Evolutionary conservation across 2,113 vertebrate genomes (phyloP).

Genomic region (Ursus arctos): DNA sequence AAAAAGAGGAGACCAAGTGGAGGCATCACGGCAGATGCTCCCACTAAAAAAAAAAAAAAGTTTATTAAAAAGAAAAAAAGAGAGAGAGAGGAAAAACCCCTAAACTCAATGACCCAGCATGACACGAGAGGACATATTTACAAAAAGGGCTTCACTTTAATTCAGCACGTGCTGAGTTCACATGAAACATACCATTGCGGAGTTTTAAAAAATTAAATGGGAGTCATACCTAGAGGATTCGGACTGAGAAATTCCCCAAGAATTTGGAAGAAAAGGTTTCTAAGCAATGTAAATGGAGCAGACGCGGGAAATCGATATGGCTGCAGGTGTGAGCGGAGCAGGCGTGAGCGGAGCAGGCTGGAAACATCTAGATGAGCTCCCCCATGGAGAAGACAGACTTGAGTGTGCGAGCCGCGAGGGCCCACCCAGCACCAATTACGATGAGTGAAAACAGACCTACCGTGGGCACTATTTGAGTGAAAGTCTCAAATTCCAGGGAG

Average conservation of each 20-base stretch:
- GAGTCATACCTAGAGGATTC: not conserved
- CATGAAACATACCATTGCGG: not conserved
- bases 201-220: not conserved
- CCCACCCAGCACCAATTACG: not conserved
- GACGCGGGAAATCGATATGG: accelerated
- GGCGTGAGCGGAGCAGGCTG: not conserved
- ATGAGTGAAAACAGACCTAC: not conserved
- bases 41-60: not conserved
- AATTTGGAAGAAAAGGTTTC: not conserved
- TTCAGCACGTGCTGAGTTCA: not conserved
- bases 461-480: accelerated
- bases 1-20: no score
- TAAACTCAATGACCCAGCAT: not conserved
- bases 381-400: not conserved
- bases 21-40: not conserved
- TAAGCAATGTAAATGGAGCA: not conserved
- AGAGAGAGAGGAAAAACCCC: not conserved
- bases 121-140: not conserved
- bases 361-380: not conserved
- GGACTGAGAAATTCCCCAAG: not conserved
- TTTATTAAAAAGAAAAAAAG: not conserved
- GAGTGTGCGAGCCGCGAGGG: not conserved
- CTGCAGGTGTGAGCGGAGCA: accelerated
- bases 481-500: not conserved
- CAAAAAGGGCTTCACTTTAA: not conserved